Base-by-base conservation (phyloP, 2,888 invertebrate species). In the Ligdia adustata region DNA sequence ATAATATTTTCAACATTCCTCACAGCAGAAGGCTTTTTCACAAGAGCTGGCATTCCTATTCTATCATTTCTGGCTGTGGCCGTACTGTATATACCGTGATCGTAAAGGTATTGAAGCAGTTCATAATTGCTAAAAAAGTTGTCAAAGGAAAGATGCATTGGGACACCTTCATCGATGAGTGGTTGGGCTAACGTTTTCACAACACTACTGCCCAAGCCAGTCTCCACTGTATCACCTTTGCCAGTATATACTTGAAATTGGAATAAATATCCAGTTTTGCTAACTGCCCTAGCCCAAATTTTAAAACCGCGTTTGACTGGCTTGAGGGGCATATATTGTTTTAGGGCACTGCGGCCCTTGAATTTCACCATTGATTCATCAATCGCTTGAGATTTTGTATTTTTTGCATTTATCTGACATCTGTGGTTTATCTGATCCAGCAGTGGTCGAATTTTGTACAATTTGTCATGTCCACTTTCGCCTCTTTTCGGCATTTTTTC, bases 181-280 rank as follows among this genome's bases (percentile, higher is more conserved):
- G 16, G 2, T n/a, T 29, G 29, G n/a, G 14, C 3, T 7, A 29
- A 6, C 3, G 14, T n/a, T 14, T 14, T 29, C n/a, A 14, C 29
- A n/a, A 29, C 29, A 14, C 6, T 29, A 6, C 7, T n/a, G 2
- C 29, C 29, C 6, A 29, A 4, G 26, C 41, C 52, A 22, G 44
- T 33, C 26, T 45, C 44, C 9, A 27, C 26, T 5, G 20, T 38
- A 32, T 52, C 44, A 33, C 27, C 18, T 34, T 53, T 53, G 4
- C 53, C 53, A 35, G 53, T 49, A 32, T 45, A 53, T 11, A 42
- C 27, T n/a, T 35, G 14, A 16, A 42, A 45, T 24, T 33, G 26
- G 22, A 42, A 47, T n/a, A 52, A 16, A 33, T 52, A 44, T 12
- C 52, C 52, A 26, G 47, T 47, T 24, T 11, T 9, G 34, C 47